Conservation (phyloP, 2,888 invertebrate genomes). For the Drosophila quinaria region DNA sequence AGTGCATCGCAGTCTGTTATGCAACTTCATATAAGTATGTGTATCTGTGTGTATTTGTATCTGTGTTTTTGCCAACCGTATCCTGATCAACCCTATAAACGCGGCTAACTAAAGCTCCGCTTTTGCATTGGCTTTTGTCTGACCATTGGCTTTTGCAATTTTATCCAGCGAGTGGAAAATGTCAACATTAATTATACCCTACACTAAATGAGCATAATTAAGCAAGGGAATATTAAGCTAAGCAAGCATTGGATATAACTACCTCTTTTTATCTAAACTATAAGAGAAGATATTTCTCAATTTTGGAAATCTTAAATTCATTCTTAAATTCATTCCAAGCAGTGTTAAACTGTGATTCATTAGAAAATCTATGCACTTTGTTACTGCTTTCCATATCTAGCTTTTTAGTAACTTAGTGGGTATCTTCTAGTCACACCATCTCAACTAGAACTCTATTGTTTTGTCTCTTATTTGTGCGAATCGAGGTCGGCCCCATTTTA, state of each 20-base stretch:
- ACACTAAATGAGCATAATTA: background rate
- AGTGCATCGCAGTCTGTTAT: slow-evolving; percentile 42
- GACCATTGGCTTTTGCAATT: slow-evolving; percentile 69
- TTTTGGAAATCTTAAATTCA: background rate
- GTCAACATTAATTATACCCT: slow-evolving; percentile 80
- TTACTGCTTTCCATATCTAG: background rate
- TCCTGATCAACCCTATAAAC: slow-evolving; percentile 47
- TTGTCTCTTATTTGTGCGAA: slow-evolving; percentile 82
- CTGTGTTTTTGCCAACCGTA: slow-evolving; percentile 42
- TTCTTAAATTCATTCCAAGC: background rate
- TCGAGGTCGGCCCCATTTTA: slow-evolving; percentile 81
- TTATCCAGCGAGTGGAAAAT: slow-evolving; percentile 81
- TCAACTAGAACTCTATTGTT: slow-evolving; percentile 18
- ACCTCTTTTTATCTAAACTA: background rate
- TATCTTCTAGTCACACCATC: background rate
- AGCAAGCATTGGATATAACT: no score
- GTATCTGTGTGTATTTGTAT: slow-evolving; percentile 2
- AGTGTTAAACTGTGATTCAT: background rate
- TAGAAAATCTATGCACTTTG: background rate
- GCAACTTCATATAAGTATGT: slow-evolving; percentile 17
- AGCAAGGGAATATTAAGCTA: background rate
- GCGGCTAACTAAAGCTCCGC: slow-evolving; percentile 45
- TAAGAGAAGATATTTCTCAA: background rate
- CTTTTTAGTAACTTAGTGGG: background rate
- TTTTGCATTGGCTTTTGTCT: slow-evolving; percentile 63